phyloP scores from a whole-genome alignment of 2,888 invertebrate species.

The Eristalis arbustorum region DNA sequence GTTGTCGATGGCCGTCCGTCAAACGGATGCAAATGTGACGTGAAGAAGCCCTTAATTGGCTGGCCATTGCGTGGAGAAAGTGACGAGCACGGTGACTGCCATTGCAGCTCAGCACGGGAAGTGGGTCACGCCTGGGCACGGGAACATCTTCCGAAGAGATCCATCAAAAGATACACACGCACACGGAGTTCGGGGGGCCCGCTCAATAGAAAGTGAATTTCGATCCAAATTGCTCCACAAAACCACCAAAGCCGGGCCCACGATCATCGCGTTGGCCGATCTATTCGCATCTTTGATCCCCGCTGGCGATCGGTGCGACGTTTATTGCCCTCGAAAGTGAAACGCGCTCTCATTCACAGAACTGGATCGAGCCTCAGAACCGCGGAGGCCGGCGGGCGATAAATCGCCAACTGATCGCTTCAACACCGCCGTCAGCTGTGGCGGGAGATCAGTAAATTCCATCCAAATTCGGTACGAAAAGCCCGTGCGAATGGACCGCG shows the following conservation, averaged over 20 bases:
- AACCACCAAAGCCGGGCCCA: conserved; percentile 31
- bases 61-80: background rate
- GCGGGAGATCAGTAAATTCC: conserved; percentile 38
- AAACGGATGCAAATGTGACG: background rate
- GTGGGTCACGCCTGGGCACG: background rate
- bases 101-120: background rate
- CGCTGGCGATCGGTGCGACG: background rate
- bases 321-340: conserved; percentile 25
- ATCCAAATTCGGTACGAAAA: conserved; percentile 32
- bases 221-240: conserved; percentile 16
- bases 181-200: background rate
- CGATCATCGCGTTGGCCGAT: conserved; percentile 13
- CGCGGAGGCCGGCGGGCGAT: conserved; percentile 58
- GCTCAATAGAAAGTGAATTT: conserved; percentile 38
- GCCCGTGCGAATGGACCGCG: conserved; percentile 13
- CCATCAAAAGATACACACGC: conserved; percentile 7
- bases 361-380: conserved; percentile 34
- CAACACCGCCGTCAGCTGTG: background rate
- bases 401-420: conserved; percentile 54
- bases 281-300: conserved; percentile 43
- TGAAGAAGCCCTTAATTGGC: background rate
- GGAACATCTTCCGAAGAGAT: background rate
- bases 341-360: conserved; percentile 19
- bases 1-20: background rate
- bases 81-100: background rate